Evolutionary conservation across 2,113 vertebrate genomes (phyloP), one percentile per base, ranked within the genome.

Genomic region (Epinephelus moara): DNA sequence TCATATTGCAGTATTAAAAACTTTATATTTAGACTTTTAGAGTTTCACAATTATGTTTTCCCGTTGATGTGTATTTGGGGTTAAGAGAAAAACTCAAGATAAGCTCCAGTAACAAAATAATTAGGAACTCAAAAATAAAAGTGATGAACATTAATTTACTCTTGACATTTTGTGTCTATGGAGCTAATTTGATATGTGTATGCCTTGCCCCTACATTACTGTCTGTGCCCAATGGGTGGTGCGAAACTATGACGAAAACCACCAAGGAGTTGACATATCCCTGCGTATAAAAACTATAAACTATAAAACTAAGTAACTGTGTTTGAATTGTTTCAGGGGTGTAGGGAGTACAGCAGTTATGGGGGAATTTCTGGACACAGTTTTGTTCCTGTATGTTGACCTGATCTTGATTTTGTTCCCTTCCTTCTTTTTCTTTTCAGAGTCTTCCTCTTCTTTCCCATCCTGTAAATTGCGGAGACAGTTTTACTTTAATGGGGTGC

Each of bases 401-500:
- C 52, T 62, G 14, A 23, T 73, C 0, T 70, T 83, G 53, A 56
- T 49, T 61, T 27, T 69, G 17, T 62, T 57, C 11, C 68, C 23
- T n/a, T 64, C 40, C 21, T 64, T 18, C 0, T 64, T 60, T 79
- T 49, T 61, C 23, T 12, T 47, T 0, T 74, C 37, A 30, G 45
- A 49, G 21, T 68, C 76, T 25, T 66, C 77, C 1, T 64, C 81
- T 45, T 6, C 49, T 82, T 49, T 53, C 9, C 68, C 80, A n/a
- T 57, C 75, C 30, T 93, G 92, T 64, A 70, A 88, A 21, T 42
- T 92, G 76, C 49, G 77, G 60, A 86, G 59, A 70, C 56, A 74
- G 12, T 92, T 93, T 82, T 0, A 86, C 47, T 67, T 90, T 0
- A 93, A 92, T 86, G 86, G 70, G 11, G 62, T 91, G 45, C 89